These are phyloP conservation scores for Nomada lathburiana DNA, from an alignment of 2,888 invertebrate species.

Conservation along the genomic window DNA sequence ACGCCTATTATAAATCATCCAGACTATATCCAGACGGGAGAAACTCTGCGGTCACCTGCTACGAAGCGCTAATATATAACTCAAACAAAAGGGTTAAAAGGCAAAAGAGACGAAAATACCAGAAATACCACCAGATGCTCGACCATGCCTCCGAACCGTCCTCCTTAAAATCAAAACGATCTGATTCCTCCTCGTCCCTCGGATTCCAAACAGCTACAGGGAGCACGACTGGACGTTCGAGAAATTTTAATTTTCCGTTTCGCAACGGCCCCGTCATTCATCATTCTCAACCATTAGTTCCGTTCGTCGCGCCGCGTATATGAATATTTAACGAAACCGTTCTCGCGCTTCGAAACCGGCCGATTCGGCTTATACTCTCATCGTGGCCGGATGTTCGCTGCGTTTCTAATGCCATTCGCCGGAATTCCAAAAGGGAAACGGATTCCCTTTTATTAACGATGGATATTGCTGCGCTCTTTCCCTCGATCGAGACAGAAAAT, in stretches of 20 bases:
- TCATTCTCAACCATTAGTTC: conserved; percentile 34
- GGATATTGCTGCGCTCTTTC: background rate
- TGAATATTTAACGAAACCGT: conserved; percentile 44
- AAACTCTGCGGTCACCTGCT: too few relatives aligned
- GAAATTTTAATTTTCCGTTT: conserved; percentile 40
- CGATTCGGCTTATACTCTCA: conserved; percentile 45
- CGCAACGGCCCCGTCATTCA: conserved; percentile 27
- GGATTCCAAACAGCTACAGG: background rate
- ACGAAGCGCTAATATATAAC: too few relatives aligned
- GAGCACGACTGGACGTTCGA: background rate
- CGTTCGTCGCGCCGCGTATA: conserved; percentile 24
- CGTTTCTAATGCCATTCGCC: conserved; percentile 17
- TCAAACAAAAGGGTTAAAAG: too few relatives aligned
- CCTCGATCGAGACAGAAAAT: conserved; percentile 4
- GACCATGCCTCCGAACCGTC: background rate
- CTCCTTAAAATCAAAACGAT: conserved; percentile 5
- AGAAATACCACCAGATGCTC: background rate
- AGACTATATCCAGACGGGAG: too few relatives aligned
- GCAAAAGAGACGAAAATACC: too few relatives aligned
- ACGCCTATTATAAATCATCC: too few relatives aligned
- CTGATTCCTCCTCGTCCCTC: background rate
- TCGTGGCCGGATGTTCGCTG: conserved; percentile 9
- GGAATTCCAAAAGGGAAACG: conserved; percentile 27
- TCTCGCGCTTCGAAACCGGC: conserved; percentile 21
- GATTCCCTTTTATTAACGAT: conserved; percentile 2